Base-by-base conservation (phyloP, 2,113 vertebrate genomes). In the Deroptyus accipitrinus region DNA sequence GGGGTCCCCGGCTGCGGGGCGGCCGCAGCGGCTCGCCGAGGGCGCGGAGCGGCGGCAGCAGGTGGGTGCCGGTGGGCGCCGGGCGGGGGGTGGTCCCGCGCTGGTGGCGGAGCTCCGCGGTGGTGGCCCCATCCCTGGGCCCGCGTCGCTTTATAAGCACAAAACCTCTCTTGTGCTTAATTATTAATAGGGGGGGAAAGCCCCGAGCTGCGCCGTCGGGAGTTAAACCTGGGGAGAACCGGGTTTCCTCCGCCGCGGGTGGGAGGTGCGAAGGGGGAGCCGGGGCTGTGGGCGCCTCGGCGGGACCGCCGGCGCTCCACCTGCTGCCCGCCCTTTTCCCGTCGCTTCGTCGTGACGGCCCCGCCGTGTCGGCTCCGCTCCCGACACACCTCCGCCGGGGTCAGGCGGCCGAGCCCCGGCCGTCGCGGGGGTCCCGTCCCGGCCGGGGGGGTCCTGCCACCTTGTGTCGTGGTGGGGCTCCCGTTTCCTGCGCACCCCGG, bases 11-110 rank as follows among this genome's bases (percentile, higher is more conserved):
- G 41, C 41, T 41, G 41, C 41, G 41, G 41, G 41, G 41, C 41
- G 41, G 41, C 41, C 41, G 41, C 41, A 41, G 41, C 41, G 41
- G 39, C 94, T 94, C 28, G 48, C 52, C 64, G 90, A 78, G 72
- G 68, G 78, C 25, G 41, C 82, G 89, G 88, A 83, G 63, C 55
- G 86, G 83, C 82, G 88, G 48, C 97, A 96, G 92, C 97, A 94
- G 95, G 94, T 92, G 94, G 88, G 92, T 82, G 35, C 61, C 55
- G 55, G 49, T 48, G 68, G 28, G 55, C 22, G 55, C n/a, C 48
- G 24, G 72, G 17, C 23, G 37, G 28, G 42, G 90, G 37, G 20
- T 35, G 30, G 42, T 27, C 18, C 46, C 16, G 74, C 73, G 44
- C 46, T 78, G 77, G 64, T 68, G 42, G 30, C 23, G 41, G 62